Evolutionary conservation across 2,113 vertebrate genomes (phyloP).

Genomic region (Oenanthe melanoleuca): DNA sequence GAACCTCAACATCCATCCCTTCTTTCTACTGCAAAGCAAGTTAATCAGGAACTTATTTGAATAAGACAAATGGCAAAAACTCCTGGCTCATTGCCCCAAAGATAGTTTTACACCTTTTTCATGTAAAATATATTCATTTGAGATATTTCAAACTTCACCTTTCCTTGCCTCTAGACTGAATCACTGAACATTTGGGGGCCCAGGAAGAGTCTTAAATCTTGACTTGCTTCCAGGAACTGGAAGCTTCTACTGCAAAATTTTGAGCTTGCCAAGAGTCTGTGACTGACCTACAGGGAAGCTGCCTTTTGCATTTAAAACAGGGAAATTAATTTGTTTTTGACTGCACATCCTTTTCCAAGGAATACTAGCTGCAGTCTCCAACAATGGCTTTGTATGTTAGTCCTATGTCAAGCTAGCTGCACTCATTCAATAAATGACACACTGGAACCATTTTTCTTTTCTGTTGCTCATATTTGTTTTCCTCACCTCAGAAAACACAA

Average conservation of each 20-base stretch:
- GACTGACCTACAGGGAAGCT: not conserved
- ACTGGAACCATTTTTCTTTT: not conserved
- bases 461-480: not conserved
- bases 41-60: not conserved
- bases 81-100: not conserved
- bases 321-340: not conserved
- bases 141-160: not conserved
- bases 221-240: constrained; percentile 35
- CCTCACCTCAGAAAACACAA: not conserved
- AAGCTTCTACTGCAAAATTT: constrained; percentile 16
- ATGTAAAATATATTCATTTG: not conserved
- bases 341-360: not conserved
- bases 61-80: not conserved
- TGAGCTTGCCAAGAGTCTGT: not conserved
- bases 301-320: constrained; percentile 34
- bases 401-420: not conserved
- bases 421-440: not conserved
- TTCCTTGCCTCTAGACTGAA: not conserved
- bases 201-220: constrained; percentile 27
- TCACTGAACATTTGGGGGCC: not conserved
- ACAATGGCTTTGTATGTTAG: not conserved
- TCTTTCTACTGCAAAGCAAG: not conserved
- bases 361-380: not conserved
- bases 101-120: not conserved
- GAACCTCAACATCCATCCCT: not conserved